These are phyloP conservation scores for Melanchra persicariae DNA, from an alignment of 2,888 invertebrate species.

Conservation along the genomic window DNA sequence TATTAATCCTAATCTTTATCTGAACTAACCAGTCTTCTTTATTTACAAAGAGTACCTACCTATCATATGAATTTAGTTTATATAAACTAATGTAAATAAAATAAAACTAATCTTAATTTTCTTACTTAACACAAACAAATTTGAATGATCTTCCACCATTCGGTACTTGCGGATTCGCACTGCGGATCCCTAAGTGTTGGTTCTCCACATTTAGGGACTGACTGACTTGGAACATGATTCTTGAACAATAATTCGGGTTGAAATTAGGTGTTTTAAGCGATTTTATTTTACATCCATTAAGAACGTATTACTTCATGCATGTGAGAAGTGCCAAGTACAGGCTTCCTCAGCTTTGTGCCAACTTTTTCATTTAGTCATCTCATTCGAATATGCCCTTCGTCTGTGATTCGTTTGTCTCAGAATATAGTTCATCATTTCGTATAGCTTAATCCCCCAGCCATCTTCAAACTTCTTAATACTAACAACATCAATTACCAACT, in stretches of 20 bases:
- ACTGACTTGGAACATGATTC: too few species aligned
- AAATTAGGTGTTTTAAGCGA: constrained; percentile 2
- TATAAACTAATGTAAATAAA: too few species aligned
- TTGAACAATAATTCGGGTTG: background rate
- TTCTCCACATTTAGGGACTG: too few species aligned
- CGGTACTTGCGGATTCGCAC: too few species aligned
- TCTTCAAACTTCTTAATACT: constrained; percentile 34
- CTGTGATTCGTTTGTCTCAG: constrained; percentile 12
- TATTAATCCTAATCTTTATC: too few species aligned
- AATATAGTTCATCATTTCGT: constrained; percentile 22
- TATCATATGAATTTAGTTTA: too few species aligned
- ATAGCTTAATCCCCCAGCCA: constrained; percentile 4
- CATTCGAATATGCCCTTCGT: constrained; percentile 15
- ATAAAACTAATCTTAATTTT: too few species aligned
- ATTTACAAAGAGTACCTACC: too few species aligned
- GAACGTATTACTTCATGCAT: background rate
- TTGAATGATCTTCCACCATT: too few species aligned
- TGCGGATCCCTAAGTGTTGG: too few species aligned
- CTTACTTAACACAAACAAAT: too few species aligned
- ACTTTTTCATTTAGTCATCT: constrained; percentile 19
- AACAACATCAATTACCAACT: constrained; percentile 23
- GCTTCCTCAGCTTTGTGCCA: constrained; percentile 31
- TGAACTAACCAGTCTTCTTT: too few species aligned
- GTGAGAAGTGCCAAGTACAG: constrained; percentile 34
- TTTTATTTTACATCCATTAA: constrained; percentile 3